These are phyloP conservation scores for Branchipolynoe longqiensis DNA, from an alignment of 2,888 invertebrate species.

Conservation along the genomic window DNA sequence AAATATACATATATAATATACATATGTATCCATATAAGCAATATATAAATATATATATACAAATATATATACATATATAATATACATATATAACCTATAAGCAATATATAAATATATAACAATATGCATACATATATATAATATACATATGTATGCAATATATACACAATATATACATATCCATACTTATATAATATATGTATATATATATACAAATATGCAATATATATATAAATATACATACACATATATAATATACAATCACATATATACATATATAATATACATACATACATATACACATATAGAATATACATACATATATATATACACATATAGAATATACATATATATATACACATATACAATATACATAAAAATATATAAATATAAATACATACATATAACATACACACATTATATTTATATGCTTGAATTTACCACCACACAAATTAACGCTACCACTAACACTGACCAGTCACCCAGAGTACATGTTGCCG, in stretches of 20 bases:
- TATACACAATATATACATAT: neutral
- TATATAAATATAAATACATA: neutral
- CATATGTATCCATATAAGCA: neutral
- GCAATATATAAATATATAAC: too few species aligned
- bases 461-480: too few species aligned
- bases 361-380: neutral
- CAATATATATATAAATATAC: neutral
- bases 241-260: neutral
- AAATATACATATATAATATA: neutral
- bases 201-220: neutral
- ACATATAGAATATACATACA: neutral
- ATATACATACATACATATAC: too few species aligned
- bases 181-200: neutral
- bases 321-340: neutral
- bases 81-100: too few species aligned
- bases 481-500: too few species aligned
- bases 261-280: too few species aligned
- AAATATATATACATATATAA: too few species aligned
- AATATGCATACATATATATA: neutral
- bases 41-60: neutral
- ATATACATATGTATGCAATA: neutral
- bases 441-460: too few species aligned
- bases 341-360: neutral
- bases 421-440: too few species aligned
- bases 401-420: neutral